phyloP scores from a whole-genome alignment of 2,888 invertebrate species.

The Papilio demoleus region DNA sequence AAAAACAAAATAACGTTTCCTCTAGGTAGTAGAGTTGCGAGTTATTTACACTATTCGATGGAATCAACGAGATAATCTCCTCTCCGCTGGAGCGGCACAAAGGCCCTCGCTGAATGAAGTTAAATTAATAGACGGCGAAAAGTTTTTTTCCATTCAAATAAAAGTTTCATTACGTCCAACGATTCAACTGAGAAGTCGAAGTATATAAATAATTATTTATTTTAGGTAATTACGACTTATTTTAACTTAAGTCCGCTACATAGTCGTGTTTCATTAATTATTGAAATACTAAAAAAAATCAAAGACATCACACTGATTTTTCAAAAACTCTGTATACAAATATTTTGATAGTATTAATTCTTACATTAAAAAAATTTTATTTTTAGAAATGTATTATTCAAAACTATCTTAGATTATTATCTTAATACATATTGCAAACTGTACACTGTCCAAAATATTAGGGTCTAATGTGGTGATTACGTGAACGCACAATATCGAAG shows the following conservation, averaged over 20 bases:
- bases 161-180: slow-evolving; percentile 16
- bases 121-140: slow-evolving; percentile 60
- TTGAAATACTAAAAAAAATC: too few species aligned
- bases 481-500: slow-evolving; percentile 22
- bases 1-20: neutral
- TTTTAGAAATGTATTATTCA: neutral
- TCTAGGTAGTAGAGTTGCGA: neutral
- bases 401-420: neutral
- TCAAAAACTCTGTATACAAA: too few species aligned
- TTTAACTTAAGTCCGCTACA: too few species aligned
- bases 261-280: too few species aligned
- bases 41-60: slow-evolving; percentile 25
- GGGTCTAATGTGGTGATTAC: slow-evolving; percentile 19
- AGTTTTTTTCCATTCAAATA: slow-evolving; percentile 27
- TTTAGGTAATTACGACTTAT: neutral
- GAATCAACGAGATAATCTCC: slow-evolving; percentile 22
- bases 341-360: too few species aligned
- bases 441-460: slow-evolving; percentile 12
- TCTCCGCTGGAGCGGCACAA: neutral
- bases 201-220: neutral
- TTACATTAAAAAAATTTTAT: neutral
- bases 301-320: too few species aligned
- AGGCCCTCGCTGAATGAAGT: slow-evolving; percentile 51
- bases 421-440: slow-evolving; percentile 2
- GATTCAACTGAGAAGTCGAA: neutral